Base-by-base conservation (phyloP, 2,113 vertebrate genomes). In the Podiceps cristatus region DNA sequence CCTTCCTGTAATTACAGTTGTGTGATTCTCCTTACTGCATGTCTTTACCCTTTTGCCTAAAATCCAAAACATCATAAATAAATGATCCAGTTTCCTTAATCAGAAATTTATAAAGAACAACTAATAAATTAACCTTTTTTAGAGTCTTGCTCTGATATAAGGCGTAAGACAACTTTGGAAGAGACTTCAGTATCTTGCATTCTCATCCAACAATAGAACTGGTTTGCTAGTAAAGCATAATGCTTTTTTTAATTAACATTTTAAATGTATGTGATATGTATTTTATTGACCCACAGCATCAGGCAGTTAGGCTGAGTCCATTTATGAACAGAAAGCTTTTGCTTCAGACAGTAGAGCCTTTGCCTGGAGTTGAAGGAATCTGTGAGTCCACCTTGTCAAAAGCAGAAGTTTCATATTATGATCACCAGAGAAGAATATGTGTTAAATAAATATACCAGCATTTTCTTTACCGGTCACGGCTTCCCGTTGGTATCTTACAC, bases 161-260 rank as follows among this genome's bases (percentile, higher is more conserved):
- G 66, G 82, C 24, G 24, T 62, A 79, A 55, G 64, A 71, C 3
- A 7, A 42, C 52, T 77, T 55, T 59, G 60, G 33, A 83, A 67
- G 44, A 91, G 28, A 55, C 40, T 87, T 71, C n/a, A 78, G 18
- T 45, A 50, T 59, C 31, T 83, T 88, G 33, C 23, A 44, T 86
- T 92, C 64, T 59, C 42, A 77, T 84, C 42, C 33, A 49, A 53
- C 18, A 56, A 53, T 88, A 81, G 19, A 83, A 42, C 37, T 79
- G n/a, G 6, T 66, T 94, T 88, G 42, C 67, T 71, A 80, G 47
- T 55, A 37, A 78, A 76, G 56, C 2, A 0, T 60, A 35, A 74
- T 90, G 59, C 33, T 72, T 78, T 40, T 93, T 87, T 76, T 49
- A 90, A 83, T 93, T 88, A 86, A 69, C 31, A 31, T 93, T 81